phyloP scores from a whole-genome alignment of 2,888 invertebrate genomes.

The Drosophila borborema region DNA sequence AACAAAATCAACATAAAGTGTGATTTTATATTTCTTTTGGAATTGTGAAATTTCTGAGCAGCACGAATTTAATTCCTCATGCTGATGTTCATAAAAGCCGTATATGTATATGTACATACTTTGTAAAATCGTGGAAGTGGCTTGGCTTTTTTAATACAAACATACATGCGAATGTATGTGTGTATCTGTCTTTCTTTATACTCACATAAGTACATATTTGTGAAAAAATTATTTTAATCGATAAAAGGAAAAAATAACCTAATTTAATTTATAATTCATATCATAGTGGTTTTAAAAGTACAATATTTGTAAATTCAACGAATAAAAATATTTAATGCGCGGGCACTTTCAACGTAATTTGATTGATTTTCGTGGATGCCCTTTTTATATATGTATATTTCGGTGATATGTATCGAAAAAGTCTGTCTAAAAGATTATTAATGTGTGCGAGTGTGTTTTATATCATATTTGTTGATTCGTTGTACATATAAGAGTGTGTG shows the following conservation, averaged over 20 bases:
- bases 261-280: neutral
- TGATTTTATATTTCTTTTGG: neutral
- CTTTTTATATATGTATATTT: neutral
- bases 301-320: neutral
- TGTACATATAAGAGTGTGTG: conserved; percentile 6
- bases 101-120: conserved; percentile 43
- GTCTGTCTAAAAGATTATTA: neutral
- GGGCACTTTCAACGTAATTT: neutral
- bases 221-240: conserved; percentile 33
- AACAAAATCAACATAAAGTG: neutral
- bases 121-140: conserved; percentile 59
- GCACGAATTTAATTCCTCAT: conserved; percentile 26
- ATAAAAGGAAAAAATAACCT: conserved; percentile 5
- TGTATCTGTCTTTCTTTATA: conserved; percentile 18
- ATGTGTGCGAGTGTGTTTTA: conserved; percentile 5
- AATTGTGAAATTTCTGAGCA: conserved; percentile 1
- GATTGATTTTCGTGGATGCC: neutral
- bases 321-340: neutral
- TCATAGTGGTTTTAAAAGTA: neutral
- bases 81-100: conserved; percentile 18
- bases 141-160: conserved; percentile 49
- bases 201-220: conserved; percentile 20
- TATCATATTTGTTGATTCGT: conserved; percentile 31
- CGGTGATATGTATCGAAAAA: neutral
- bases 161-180: conserved; percentile 31